phyloP scores from a whole-genome alignment of 2,797 vertebrate genomes.

The Numenius phaeopus region DNA sequence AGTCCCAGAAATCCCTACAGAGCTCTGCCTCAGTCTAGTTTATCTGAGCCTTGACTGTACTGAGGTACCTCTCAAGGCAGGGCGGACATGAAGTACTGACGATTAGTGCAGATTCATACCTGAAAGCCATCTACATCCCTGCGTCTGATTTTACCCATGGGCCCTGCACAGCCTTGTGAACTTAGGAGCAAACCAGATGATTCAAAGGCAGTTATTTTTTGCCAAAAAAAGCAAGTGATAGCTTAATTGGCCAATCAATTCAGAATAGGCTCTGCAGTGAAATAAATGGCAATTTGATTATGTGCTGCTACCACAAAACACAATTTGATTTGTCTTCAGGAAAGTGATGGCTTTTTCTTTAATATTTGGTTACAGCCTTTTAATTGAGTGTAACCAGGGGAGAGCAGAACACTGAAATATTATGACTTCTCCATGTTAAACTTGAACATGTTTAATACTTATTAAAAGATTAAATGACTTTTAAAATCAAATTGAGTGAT shows the following conservation, averaged over 20 bases:
- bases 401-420: not conserved
- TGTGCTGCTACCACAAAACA: not conserved
- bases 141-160: not conserved
- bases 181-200: not conserved
- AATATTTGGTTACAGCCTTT: conserved; percentile 5
- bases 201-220: not conserved
- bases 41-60: not conserved
- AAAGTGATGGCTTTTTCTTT: not conserved
- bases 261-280: not conserved
- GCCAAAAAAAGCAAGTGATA: not conserved
- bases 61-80: not conserved
- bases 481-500: not conserved
- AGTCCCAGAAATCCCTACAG: not conserved
- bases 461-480: not conserved
- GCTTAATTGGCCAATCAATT: conserved; percentile 5
- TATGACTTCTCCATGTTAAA: not conserved
- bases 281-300: conserved; percentile 36
- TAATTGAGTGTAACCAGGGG: not conserved
- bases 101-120: not conserved
- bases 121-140: not conserved
- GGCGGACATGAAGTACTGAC: not conserved
- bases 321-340: not conserved
- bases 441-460: not conserved
- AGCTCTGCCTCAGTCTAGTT: not conserved
- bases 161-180: not conserved